Base-by-base conservation (phyloP, 2,113 vertebrate genomes). In the Coregonus clupeaformis region DNA sequence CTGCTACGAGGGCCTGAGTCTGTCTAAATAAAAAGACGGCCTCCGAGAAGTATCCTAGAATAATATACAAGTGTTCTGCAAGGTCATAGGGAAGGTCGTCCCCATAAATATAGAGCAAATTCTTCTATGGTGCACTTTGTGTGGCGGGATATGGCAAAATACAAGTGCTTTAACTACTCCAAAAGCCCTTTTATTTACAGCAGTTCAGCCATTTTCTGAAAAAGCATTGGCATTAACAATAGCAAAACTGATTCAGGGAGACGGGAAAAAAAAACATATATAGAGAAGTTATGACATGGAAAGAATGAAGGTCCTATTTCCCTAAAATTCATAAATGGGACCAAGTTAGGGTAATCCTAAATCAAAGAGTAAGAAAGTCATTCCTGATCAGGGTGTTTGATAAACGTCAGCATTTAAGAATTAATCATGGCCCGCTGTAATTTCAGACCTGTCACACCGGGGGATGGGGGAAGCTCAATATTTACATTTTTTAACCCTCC, bases 51-150 rank as follows among this genome's bases (percentile, higher is more conserved):
- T 82, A 92, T 91, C 86, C 90, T 91, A 77, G 71, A 90, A 94
- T 88, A 93, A 94, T 93, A 94, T 89, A 93, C 92, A 93, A 73
- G 75, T 68, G 81, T 16, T 77, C 80, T 42, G 27, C 79, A 74
- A 88, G 90, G 92, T 91, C 88, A 79, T 0, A 60, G 79, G 73
- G 78, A 82, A 86, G 91, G 91, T 88, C 87, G 83, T 71, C 74
- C 78, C 72, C 74, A 87, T 84, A 91, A 92, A 92, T 85, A 91
- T 86, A 90, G 88, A 87, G 82, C 72, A 80, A 83, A 91, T 89
- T 83, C 89, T 86, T 84, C 5, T 60, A 77, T 77, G 75, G 75
- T 69, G 82, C 80, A 86, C 77, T 80, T 73, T 63, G 73, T 6
- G 74, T 6, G 77, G 67, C 27, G 69, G 86, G 77, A 86, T 69